phyloP scores from a whole-genome alignment of 92 coral and sea anemone genomes.

The Virgularia gustaviana region DNA sequence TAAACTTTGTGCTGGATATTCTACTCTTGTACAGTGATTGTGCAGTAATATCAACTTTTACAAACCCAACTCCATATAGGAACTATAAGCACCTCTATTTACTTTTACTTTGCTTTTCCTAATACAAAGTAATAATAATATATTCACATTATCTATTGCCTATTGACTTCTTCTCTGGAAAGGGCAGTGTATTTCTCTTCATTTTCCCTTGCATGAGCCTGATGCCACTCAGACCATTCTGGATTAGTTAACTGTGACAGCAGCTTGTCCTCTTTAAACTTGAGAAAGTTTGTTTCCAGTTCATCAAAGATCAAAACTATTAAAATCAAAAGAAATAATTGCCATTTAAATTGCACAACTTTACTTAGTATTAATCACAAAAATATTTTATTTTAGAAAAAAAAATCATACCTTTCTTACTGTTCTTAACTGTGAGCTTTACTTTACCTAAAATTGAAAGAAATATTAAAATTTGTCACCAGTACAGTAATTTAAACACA shows the following conservation, averaged over 20 bases:
- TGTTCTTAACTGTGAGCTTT: slow-evolving; percentile 66
- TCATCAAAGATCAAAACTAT: slow-evolving; percentile 76
- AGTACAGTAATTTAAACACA: no score
- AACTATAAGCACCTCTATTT: no score
- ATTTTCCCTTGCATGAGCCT: slow-evolving; percentile 69
- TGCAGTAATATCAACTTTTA: no score
- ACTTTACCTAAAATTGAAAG: slow-evolving; percentile 56
- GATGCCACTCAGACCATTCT: slow-evolving; percentile 96
- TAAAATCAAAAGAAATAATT: background rate
- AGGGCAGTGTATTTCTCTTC: slow-evolving; percentile 73
- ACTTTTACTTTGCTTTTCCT: no score
- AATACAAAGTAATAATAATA: no score
- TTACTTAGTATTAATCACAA: background rate
- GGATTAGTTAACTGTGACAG: slow-evolving; percentile 82
- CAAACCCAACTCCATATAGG: no score
- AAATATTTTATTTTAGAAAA: background rate
- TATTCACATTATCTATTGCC: background rate
- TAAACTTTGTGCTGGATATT: no score
- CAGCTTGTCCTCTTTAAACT: slow-evolving; percentile 66
- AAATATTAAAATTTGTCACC: no score
- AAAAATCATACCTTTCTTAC: slow-evolving; percentile 59
- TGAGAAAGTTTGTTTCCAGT: slow-evolving; percentile 71
- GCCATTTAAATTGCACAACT: background rate
- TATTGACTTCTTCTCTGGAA: no score
- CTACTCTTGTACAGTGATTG: no score